Base-by-base conservation (phyloP, 2,797 vertebrate species). In the Enteromius mattozi region DNA sequence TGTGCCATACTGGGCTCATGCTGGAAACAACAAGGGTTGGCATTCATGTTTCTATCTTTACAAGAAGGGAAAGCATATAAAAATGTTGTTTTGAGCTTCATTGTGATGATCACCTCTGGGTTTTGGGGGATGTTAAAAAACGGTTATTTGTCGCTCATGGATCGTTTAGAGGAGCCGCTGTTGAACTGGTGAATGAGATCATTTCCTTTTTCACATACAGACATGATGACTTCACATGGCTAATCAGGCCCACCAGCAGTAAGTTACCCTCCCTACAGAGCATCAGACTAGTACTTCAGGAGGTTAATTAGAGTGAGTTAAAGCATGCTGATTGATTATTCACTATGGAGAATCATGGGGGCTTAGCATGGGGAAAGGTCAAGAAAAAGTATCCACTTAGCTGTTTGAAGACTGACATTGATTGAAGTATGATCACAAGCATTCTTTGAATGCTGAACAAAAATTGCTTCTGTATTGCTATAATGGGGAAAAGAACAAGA, bases 291-390 rank as follows among this genome's bases (percentile, higher is more conserved):
- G 47, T 74, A 66, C 82, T 89, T 89, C 70, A 84, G 77, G 80
- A 80, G 66, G 80, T 86, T 87, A 86, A 87, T 87, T 87, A 86
- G 66, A 89, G 70, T 47, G 19, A 71, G 37, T 61, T 74, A 72
- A 63, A 77, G 59, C 80, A 72, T 61, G 35, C 82, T 88, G 86
- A 88, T 81, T 86, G 78, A 85, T 88, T 86, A 83, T 80, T 81
- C 68, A 83, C 70, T 35, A 78, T 78, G 68, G 78, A 82, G 80
- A 68, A 71, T 81, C 65, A 65, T 83, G 80, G 66, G 66, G 82
- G 21, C 37, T 87, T 69, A 61, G 59, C 59, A 81, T 33, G 37
- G 35, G 61, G 35, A 78, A 87, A 87, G 83, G 80, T 82, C 80
- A 74, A 83, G 78, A 78, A 81, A 82, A 47, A 42, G n/a, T 12